A percentile compares a stretch with the other conserved stretches of the same genome.
phyloP scores from a whole-genome alignment of 2,888 invertebrate genomes.

The Cheilosia urbana region DNA sequence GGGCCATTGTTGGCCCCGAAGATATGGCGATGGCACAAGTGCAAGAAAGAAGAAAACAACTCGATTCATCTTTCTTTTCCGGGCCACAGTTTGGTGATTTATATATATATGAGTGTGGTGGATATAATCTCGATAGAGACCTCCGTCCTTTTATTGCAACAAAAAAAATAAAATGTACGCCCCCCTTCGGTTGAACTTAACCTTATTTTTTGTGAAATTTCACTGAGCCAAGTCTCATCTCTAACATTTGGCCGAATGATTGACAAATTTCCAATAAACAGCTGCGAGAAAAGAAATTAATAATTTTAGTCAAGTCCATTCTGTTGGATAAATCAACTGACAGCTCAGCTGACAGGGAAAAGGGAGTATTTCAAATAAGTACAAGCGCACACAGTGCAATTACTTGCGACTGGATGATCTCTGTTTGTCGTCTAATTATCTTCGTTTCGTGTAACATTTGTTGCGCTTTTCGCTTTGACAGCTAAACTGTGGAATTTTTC shows the following conservation, averaged over 20 bases:
- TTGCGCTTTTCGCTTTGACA: slow-evolving; percentile 63
- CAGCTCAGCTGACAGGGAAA: slow-evolving; percentile 50
- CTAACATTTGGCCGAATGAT: slow-evolving; percentile 56
- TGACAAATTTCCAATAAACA: slow-evolving; percentile 72
- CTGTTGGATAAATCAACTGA: slow-evolving; percentile 45
- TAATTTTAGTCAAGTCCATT: slow-evolving; percentile 39
- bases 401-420: slow-evolving; percentile 52
- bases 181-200: slow-evolving; percentile 23
- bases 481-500: slow-evolving; percentile 64
- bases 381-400: slow-evolving; percentile 39
- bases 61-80: slow-evolving; percentile 30
- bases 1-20: slow-evolving; percentile 51
- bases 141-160: slow-evolving; percentile 23
- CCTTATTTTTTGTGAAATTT: slow-evolving; percentile 23
- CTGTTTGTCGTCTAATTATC: slow-evolving; percentile 63
- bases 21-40: slow-evolving; percentile 64
- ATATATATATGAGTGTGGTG: slow-evolving; percentile 24
- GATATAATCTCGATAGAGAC: slow-evolving; percentile 28
- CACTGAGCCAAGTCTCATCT: background rate
- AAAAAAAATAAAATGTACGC: slow-evolving; percentile 23
- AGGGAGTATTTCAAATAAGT: slow-evolving; percentile 7
- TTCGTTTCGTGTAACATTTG: slow-evolving; percentile 64
- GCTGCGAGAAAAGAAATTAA: slow-evolving; percentile 35
- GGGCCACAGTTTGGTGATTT: slow-evolving; percentile 59
- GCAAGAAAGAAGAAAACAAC: slow-evolving; percentile 13